Percentiles rank a stretch among this genome's conserved stretches.
Conservation (phyloP, 1,140 invertebrate species). For the Drosophila burlai region DNA sequence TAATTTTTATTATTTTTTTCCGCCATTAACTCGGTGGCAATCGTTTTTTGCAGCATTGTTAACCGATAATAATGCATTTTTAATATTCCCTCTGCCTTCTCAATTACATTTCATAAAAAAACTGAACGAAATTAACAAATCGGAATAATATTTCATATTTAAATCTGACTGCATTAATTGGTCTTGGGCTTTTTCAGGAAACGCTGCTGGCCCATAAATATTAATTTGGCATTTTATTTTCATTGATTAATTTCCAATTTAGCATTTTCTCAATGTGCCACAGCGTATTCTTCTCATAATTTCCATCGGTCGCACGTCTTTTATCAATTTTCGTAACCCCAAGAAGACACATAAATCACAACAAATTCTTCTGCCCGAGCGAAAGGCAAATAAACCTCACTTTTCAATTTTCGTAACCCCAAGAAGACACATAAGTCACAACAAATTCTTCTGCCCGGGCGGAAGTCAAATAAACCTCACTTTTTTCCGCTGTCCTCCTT, state of each 20-base stretch:
- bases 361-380: constrained; percentile 10
- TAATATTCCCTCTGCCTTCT: constrained; percentile 18
- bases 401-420: constrained; percentile 39
- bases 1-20: constrained; percentile 32
- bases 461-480: constrained; percentile 62
- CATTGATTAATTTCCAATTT: constrained; percentile 68
- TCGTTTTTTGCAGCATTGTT: constrained; percentile 9
- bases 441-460: constrained; percentile 10
- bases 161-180: constrained; percentile 69
- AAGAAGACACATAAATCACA: constrained; percentile 67
- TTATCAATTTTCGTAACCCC: constrained; percentile 37
- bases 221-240: constrained; percentile 69
- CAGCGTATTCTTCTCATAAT: constrained; percentile 8
- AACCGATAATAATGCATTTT: constrained; percentile 19
- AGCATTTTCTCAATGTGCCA: constrained; percentile 71
- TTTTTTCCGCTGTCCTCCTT: constrained; percentile 13
- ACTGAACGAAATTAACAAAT: constrained; percentile 27
- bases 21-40: constrained; percentile 20
- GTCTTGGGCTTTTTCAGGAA: constrained; percentile 32
- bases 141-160: constrained; percentile 40
- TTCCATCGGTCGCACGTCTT: constrained; percentile 10
- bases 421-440: constrained; percentile 67
- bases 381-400: constrained; percentile 60
- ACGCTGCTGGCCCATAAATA: constrained; percentile 65
- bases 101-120: constrained; percentile 23